Evolutionary conservation across 2,888 invertebrate genomes (phyloP), one percentile per base, ranked within the genome.

Genomic region (Ophioninae sp.): DNA sequence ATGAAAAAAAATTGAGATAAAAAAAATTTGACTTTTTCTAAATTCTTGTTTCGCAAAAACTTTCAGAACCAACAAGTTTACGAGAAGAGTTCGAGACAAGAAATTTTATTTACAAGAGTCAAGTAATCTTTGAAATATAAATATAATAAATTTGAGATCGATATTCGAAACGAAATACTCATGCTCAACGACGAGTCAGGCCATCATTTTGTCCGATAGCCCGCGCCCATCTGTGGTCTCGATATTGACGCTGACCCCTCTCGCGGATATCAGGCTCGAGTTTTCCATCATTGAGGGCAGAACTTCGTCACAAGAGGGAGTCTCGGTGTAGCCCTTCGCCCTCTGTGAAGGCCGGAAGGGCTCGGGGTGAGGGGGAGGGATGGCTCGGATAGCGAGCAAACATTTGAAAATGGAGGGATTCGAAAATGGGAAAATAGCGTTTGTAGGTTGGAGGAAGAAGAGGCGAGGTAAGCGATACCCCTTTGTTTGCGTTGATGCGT

Each of bases 361-460:
- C 9, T 5, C 30, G 30, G 69, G n/a, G 68, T 20, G 17, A 5
- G 39, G 23, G 30, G 71, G 6, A 37, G 61, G 22, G 61, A 7
- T 41, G 39, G 22, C 30, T 56, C 71, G 67, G 59, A 20, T 20
- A 37, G 51, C 63, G 68, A 56, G 73, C 82, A 82, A 78, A 82
- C 78, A 78, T 82, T 82, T 82, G 73, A 63, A 30, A 73, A 39
- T 64, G 68, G 63, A 78, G 58, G 68, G 41, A 64, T 74, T 63
- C 58, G 74, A 64, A 82, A 82, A 78, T 67, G n/a, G 68, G 61
- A 44, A 68, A 74, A 73, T 74, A 74, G 74, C 78, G 78, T 78
- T 82, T 74, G 68, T 76, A 13, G 37, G 37, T 65, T 30, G 51
- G 56, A 65, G 56, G 75, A 56, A 23, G 37, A 6, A 20, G 68